These are phyloP conservation scores for Nymphalis io DNA, from an alignment of 1,140 invertebrate species.

Conservation along the genomic window DNA sequence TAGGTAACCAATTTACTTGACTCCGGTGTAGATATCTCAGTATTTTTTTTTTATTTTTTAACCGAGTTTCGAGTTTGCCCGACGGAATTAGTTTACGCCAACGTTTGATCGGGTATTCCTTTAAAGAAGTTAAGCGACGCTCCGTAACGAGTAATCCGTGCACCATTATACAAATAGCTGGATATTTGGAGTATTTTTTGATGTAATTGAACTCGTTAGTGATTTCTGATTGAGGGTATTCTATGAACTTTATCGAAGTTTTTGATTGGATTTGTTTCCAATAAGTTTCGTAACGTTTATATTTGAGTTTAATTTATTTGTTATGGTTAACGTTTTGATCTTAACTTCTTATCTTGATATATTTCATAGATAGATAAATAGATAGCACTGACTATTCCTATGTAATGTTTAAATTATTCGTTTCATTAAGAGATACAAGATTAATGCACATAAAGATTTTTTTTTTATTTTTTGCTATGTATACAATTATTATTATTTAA, in stretches of 20 bases:
- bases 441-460: too few species aligned
- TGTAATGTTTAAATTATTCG: too few species aligned
- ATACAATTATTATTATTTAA: too few species aligned
- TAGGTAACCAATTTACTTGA: slow-evolving; percentile 72
- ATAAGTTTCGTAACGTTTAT: slow-evolving; percentile 30
- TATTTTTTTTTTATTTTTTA: slow-evolving; percentile 65
- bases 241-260: slow-evolving; percentile 31
- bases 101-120: slow-evolving; percentile 78
- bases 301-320: slow-evolving; percentile 21
- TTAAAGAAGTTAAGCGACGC: slow-evolving; percentile 72
- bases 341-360: not conserved
- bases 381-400: too few species aligned
- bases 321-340: not conserved
- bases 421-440: too few species aligned
- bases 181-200: slow-evolving; percentile 49
- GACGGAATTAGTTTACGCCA: slow-evolving; percentile 75
- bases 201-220: slow-evolving; percentile 52
- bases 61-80: slow-evolving; percentile 71
- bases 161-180: slow-evolving; percentile 59
- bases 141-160: slow-evolving; percentile 61
- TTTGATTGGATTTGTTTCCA: slow-evolving; percentile 38
- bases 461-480: too few species aligned
- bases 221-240: slow-evolving; percentile 45
- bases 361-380: too few species aligned
- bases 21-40: slow-evolving; percentile 62